Evolutionary conservation across 2,888 invertebrate species (phyloP).

Genomic region (Harpalus rufipes): DNA sequence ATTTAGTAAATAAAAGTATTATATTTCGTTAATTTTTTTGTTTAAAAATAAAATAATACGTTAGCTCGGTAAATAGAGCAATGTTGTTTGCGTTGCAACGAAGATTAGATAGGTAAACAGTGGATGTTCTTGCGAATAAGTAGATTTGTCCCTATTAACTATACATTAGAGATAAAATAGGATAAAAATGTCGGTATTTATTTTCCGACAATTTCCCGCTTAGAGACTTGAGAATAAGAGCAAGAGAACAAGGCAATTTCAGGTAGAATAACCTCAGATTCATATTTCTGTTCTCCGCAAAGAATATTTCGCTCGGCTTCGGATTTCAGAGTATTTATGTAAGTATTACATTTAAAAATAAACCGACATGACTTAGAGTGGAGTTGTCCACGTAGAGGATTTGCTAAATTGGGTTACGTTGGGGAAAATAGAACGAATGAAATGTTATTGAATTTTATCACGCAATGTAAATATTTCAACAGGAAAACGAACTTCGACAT

Average conservation of each 20-base stretch:
- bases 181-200: slow-evolving; percentile 2
- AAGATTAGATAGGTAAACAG: not conserved
- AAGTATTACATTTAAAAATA: slow-evolving; percentile 35
- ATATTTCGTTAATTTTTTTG: no score
- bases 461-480: slow-evolving; percentile 51
- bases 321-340: slow-evolving; percentile 40
- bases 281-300: slow-evolving; percentile 7
- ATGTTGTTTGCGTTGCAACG: not conserved
- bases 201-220: slow-evolving; percentile 1
- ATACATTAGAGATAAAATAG: not conserved
- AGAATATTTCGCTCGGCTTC: slow-evolving; percentile 10
- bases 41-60: not conserved
- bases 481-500: slow-evolving; percentile 53
- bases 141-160: not conserved
- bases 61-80: not conserved
- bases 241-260: not conserved
- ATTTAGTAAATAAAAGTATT: no score
- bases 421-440: slow-evolving; percentile 44
- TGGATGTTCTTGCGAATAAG: not conserved
- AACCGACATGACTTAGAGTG: slow-evolving; percentile 10
- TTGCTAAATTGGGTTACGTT: slow-evolving; percentile 42
- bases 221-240: not conserved
- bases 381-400: slow-evolving; percentile 33
- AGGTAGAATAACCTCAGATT: slow-evolving; percentile 2
- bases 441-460: slow-evolving; percentile 50